Evolutionary conservation across 2,113 vertebrate species (phyloP).

Genomic region (Rhabdomys dilectus): DNA sequence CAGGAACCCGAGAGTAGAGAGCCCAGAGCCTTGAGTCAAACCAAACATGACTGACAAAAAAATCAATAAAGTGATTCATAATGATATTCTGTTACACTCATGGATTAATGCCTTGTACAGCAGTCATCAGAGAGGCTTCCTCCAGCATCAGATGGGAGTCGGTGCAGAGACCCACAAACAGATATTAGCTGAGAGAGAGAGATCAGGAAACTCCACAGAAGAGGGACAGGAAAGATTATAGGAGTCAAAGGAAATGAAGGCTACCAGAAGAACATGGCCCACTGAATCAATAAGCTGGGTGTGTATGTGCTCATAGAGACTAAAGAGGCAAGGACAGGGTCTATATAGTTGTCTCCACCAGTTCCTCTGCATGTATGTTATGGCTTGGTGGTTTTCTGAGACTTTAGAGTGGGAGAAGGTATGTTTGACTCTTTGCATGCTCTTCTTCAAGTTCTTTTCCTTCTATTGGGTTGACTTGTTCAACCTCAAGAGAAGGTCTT

Average conservation of each 20-base stretch:
- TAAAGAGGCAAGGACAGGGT: background rate
- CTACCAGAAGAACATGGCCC: background rate
- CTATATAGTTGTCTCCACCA: background rate
- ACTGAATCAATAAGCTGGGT: background rate
- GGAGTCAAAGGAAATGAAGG: background rate
- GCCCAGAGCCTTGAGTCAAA: background rate
- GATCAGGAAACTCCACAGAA: too few relatives aligned
- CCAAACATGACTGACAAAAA: background rate
- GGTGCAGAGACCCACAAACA: background rate
- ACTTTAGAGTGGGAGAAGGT: background rate
- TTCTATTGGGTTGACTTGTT: background rate
- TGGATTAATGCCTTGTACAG: background rate
- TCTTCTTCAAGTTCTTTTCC: background rate
- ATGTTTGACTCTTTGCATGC: background rate
- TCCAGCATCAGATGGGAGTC: background rate
- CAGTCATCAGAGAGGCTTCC: background rate
- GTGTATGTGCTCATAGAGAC: background rate
- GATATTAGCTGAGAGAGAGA: too few relatives aligned
- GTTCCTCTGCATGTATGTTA: background rate
- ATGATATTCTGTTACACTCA: background rate
- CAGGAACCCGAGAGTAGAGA: background rate
- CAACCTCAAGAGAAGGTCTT: background rate
- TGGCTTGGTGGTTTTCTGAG: background rate
- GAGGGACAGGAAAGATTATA: background rate
- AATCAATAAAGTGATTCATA: background rate